Evolutionary conservation across 2,888 invertebrate species (phyloP), one percentile per base, ranked within the genome.

Genomic region (Uloborus plumipes): DNA sequence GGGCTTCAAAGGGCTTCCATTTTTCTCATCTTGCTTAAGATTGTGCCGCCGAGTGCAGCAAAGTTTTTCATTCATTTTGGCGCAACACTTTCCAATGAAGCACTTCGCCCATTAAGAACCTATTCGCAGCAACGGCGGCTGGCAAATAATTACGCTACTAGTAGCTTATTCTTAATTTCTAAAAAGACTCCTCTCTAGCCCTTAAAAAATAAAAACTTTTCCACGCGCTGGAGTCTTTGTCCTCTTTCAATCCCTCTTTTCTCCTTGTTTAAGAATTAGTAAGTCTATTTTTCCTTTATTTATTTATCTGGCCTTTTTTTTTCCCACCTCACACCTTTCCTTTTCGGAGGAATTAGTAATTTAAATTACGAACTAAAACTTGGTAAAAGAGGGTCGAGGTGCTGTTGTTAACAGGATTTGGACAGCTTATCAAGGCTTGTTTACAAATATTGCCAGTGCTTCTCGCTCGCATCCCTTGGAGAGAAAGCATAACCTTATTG

Each of bases 361-460:
- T 83, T 83, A 76, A 83, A 83, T 83, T 77, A 83, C 77, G 83
- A 77, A 83, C 67, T 73, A 73, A 83, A 83, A 83, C 77, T 77
- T 64, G 73, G 76, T 67, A 66, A 59, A 58, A 58, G 61, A 69
- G 62, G 72, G 76, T 20, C 61, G 75, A 72, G 65, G 82, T 72
- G 76, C 76, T 58, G 61, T 51, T 72, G 71, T 77, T 83, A 83
- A 83, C 77, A 83, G 83, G 83, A 77, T 83, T 83, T 83, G 83
- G 73, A 83, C 83, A 83, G 83, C 83, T 83, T 83, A 83, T 83
- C 83, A 77, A 73, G 74, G 73, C 73, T 83, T 83, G 83, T 83
- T 83, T 83, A 83, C 83, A 83, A 83, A 83, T 83, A 83, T 83
- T 83, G 73, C 77, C 83, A 47, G 59, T 67, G 58, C 69, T 75